These are phyloP conservation scores for Sicus ferrugineus DNA, from an alignment of 2,888 invertebrate species.

Conservation along the genomic window DNA sequence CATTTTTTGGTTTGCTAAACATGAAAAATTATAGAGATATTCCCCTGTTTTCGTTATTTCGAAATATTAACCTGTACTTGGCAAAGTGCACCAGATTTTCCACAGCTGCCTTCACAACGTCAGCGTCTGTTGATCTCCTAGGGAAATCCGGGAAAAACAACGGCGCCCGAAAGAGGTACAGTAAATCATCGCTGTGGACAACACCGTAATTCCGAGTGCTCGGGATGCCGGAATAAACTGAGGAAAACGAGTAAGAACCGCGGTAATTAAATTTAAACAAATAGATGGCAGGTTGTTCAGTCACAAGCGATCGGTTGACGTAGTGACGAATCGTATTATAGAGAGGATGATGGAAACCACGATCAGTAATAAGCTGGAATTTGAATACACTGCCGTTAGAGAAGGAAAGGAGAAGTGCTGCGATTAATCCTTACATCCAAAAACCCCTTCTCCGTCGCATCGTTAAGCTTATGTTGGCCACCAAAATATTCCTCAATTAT, in stretches of 20 bases:
- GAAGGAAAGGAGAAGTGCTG: not conserved
- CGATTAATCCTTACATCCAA: constrained; percentile 48
- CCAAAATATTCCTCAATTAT: constrained; percentile 54
- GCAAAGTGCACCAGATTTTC: constrained; percentile 66
- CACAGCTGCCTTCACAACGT: constrained; percentile 61
- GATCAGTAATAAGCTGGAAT: constrained; percentile 65
- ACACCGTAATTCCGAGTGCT: constrained; percentile 55
- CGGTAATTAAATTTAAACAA: constrained; percentile 66
- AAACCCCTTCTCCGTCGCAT: constrained; percentile 51
- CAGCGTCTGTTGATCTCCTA: constrained; percentile 54
- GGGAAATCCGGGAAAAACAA: constrained; percentile 61
- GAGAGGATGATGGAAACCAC: constrained; percentile 65
- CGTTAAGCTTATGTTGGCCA: constrained; percentile 50
- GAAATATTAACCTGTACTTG: constrained; percentile 61
- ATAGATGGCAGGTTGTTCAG: constrained; percentile 64
- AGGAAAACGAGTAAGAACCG: constrained; percentile 64
- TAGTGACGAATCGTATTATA: constrained; percentile 59
- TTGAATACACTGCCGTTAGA: not conserved
- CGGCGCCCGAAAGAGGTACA: constrained; percentile 66
- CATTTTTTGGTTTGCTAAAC: not conserved
- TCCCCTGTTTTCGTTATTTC: not conserved
- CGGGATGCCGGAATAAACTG: constrained; percentile 61
- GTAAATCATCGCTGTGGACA: constrained; percentile 68
- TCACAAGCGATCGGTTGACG: constrained; percentile 44
- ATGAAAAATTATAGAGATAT: not conserved